Percentiles rank a stretch among this genome's conserved stretches.
phyloP scores from a whole-genome alignment of 1,140 invertebrate species.

The Monomorium pharaonis region DNA sequence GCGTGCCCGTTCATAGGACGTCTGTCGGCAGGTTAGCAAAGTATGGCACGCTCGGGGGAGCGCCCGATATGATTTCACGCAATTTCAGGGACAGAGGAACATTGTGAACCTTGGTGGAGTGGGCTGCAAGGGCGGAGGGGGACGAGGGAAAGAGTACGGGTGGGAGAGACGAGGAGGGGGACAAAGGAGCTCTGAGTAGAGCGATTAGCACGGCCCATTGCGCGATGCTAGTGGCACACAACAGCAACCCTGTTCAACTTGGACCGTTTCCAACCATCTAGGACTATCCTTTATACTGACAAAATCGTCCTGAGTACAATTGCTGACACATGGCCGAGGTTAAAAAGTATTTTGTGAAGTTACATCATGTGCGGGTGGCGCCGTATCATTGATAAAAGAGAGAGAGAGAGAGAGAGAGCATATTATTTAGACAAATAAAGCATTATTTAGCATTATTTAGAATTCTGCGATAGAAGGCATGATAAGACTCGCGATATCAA shows the following conservation, averaged over 20 bases:
- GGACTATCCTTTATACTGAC: slow-evolving; percentile 75
- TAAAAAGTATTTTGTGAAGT: slow-evolving; percentile 74
- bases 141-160: slow-evolving; percentile 52
- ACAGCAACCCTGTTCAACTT: slow-evolving; percentile 81
- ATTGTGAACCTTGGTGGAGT: slow-evolving; percentile 56
- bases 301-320: slow-evolving; percentile 69
- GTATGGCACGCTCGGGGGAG: slow-evolving; percentile 68
- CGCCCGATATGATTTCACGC: slow-evolving; percentile 79
- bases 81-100: slow-evolving; percentile 71
- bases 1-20: slow-evolving; percentile 61
- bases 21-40: slow-evolving; percentile 74
- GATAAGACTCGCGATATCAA: background rate
- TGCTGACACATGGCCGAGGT: slow-evolving; percentile 73
- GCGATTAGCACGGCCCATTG: slow-evolving; percentile 83
- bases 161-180: slow-evolving; percentile 17
- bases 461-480: background rate
- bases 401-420: no score
- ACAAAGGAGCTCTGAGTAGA: slow-evolving; percentile 78
- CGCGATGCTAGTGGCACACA: slow-evolving; percentile 77
- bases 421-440: slow-evolving; percentile 15
- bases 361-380: background rate
- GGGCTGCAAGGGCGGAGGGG: slow-evolving; percentile 27
- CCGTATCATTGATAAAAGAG: background rate
- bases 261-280: slow-evolving; percentile 79
- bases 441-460: background rate